Evolutionary conservation across 2,888 invertebrate species (phyloP).

Genomic region (Caenorhabditis sp.): DNA sequence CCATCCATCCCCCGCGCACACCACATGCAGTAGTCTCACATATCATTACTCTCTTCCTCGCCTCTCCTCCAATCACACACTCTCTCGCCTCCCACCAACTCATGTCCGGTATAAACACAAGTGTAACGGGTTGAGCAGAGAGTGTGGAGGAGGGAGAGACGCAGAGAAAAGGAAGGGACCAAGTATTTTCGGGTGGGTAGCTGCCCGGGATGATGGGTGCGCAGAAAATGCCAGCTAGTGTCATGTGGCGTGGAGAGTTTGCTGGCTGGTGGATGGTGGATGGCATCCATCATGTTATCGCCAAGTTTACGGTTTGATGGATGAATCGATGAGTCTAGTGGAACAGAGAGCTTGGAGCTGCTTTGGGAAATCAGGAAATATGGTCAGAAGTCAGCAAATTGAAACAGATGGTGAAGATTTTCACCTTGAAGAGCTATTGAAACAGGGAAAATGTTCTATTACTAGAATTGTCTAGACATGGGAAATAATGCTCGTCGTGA

Average conservation of each 20-base stretch:
- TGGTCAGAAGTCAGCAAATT: too few relatives aligned
- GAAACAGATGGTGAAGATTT: too few relatives aligned
- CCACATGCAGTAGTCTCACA: conserved; percentile 56
- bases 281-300: conserved; percentile 13
- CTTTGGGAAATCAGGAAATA: too few relatives aligned
- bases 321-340: too few relatives aligned
- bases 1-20: conserved; percentile 37
- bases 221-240: conserved; percentile 13
- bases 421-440: too few relatives aligned
- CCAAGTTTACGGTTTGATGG: neutral
- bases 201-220: too few relatives aligned
- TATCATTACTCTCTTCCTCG: conserved; percentile 30
- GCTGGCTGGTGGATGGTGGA: too few relatives aligned
- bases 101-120: conserved; percentile 57
- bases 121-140: conserved; percentile 33
- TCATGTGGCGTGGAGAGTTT: conserved; percentile 6
- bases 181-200: conserved; percentile 54
- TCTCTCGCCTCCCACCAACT: conserved; percentile 32
- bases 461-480: too few relatives aligned
- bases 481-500: too few relatives aligned
- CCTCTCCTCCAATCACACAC: conserved; percentile 19
- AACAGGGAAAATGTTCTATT: too few relatives aligned
- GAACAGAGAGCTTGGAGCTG: neutral
- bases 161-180: conserved; percentile 31
- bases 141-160: conserved; percentile 9